These are phyloP conservation scores for Pachyseris speciosa DNA, from an alignment of 64 coral and sea anemone genomes.

Conservation along the genomic window DNA sequence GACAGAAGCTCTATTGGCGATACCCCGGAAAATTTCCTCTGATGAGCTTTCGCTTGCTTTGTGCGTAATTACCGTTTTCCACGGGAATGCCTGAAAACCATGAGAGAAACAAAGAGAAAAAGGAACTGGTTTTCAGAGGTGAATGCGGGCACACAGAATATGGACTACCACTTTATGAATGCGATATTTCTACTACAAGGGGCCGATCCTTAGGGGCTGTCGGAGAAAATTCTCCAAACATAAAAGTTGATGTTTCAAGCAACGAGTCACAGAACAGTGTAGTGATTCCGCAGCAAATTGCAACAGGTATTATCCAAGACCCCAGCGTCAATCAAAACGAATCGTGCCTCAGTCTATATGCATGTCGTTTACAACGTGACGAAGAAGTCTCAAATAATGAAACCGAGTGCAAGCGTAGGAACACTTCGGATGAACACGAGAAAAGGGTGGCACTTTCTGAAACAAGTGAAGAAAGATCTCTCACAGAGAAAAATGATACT, in stretches of 20 bases:
- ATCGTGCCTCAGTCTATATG: not conserved
- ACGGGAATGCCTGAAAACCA: conserved; percentile 18
- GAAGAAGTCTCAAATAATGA: not conserved
- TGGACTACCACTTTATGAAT: not conserved
- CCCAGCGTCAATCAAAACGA: not conserved
- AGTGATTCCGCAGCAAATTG: not conserved
- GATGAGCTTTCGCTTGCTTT: not conserved
- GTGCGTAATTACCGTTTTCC: not conserved
- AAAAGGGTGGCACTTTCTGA: not conserved
- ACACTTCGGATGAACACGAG: not conserved
- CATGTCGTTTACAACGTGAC: not conserved
- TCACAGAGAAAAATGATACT: not conserved
- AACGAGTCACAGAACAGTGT: not conserved
- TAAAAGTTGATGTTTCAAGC: not conserved
- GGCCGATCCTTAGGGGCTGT: not conserved
- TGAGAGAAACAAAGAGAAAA: not conserved
- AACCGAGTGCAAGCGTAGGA: not conserved
- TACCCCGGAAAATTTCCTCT: not conserved
- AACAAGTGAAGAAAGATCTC: not conserved
- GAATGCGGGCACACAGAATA: not conserved
- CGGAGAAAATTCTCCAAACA: not conserved
- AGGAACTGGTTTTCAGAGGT: not conserved
- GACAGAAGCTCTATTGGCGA: not conserved
- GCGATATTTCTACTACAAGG: not conserved
- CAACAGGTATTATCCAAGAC: not conserved